Conservation (phyloP, 64 coral and sea anemone genomes). For the Orbicella faveolata region DNA sequence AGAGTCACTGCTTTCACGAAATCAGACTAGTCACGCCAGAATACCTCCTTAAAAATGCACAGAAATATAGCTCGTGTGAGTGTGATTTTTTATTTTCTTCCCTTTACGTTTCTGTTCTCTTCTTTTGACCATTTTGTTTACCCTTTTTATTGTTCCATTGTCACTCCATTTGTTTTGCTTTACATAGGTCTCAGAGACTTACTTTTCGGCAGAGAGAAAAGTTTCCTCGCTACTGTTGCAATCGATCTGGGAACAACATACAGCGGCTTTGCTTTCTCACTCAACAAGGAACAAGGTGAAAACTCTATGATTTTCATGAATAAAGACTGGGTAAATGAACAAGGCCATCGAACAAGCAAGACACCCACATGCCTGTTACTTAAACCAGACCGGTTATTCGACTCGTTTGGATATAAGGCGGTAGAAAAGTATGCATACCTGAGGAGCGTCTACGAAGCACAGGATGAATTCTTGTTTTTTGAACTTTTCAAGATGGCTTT, state of each 20-base stretch:
- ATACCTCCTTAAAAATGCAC: too few relatives aligned
- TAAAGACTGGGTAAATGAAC: slow-evolving; percentile 35
- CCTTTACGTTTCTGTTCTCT: not conserved
- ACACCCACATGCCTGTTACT: slow-evolving; percentile 10
- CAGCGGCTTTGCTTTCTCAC: slow-evolving; percentile 26
- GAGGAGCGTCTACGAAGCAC: not conserved
- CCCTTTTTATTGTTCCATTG: not conserved
- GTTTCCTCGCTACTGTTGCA: slow-evolving; percentile 9
- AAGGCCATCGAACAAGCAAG: slow-evolving; percentile 17
- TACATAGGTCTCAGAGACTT: not conserved
- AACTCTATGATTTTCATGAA: slow-evolving; percentile 14
- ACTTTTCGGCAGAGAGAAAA: not conserved
- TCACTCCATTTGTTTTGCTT: not conserved
- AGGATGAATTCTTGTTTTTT: not conserved
- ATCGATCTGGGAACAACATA: slow-evolving; percentile 32
- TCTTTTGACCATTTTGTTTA: not conserved
- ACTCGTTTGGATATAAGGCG: slow-evolving; percentile 31
- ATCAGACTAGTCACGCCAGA: too few relatives aligned
- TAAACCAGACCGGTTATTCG: slow-evolving; percentile 3
- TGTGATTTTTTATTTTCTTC: not conserved
- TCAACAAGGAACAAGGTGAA: slow-evolving; percentile 5
- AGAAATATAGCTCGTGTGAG: too few relatives aligned
- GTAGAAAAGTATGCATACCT: slow-evolving; percentile 10
- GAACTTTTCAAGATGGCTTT: slow-evolving; percentile 13
- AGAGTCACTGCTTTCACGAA: too few relatives aligned